Base-by-base conservation (phyloP, 2,888 invertebrate species). In the Acanthopleura granulata region DNA sequence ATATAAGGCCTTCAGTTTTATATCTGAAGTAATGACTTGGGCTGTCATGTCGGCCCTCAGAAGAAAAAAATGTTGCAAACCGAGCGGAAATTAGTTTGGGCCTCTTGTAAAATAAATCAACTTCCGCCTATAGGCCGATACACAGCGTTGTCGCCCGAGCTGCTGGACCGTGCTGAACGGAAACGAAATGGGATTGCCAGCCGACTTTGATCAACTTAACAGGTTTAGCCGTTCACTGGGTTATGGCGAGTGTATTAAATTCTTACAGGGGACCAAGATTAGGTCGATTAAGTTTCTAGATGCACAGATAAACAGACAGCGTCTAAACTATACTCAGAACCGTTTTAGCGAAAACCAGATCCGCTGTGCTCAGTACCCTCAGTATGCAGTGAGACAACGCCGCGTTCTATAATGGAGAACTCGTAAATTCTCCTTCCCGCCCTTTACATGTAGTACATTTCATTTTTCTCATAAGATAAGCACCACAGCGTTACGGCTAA, bases 11-110 rank as follows among this genome's bases (percentile, higher is more conserved):
- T 15, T 66, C 25, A 16, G 18, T 66, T 66, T 27, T 66, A 25
- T 40, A 22, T 18, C 12, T 57, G 57, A 18, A 57, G 57, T 57
- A 57, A 57, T 57, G 57, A 57, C n/a, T n/a, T 57, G 57, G n/a
- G 57, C n/a, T 22, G 18, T 57, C 57, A 57, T 18, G 22, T 18
- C 18, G 57, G 22, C 57, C 57, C 22, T 18, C 18, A 57, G 57
- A 22, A 6, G 12, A 57, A 57, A 57, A 57, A 22, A 27, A 6
- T 27, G 4, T 1, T 27, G 27, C 25, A 27, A 66, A 66, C 29
- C 66, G 25, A 66, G 66, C 66, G 66, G 66, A 66, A 66, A 66
- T 66, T 66, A 66, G 25, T 66, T 66, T 25, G 29, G 66, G n/a
- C 15, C 66, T 66, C 66, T 27, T 27, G 25, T 27, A 27, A 66